Evolutionary conservation across 1,140 invertebrate species (phyloP), one percentile per base, ranked within the genome.

Genomic region (Rhyzopertha dominica): DNA sequence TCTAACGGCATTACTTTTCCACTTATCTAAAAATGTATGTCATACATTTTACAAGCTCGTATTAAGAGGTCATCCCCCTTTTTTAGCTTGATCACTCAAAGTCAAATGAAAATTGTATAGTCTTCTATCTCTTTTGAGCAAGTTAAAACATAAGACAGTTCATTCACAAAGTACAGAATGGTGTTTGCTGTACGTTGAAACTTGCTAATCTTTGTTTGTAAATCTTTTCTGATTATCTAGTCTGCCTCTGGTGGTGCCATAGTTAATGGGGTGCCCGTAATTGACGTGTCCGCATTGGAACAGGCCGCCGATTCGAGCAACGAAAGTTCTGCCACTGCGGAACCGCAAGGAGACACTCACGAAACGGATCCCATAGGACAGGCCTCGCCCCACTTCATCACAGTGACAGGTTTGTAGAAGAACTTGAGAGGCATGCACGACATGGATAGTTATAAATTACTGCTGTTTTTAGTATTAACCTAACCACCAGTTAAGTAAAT

Each of bases 241-340:
- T 41, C 56, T 14, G 43, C 50, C 18, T 44, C 54, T 26, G 43
- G 46, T 51, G 54, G 50, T 38, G 48, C 58, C 10, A 52, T 63
- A 31, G 61, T 61, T 8, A 67, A 67, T 53, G 65, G 65, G 12
- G 63, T 67, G n/a, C 63, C 63, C 18, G 63, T 67, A 8, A 63
- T 67, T 13, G 62, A 65, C 46, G 62, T 65, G 9, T 58, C 60
- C 8, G 63, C 61, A 24, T 51, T 67, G 44, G 65, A 67, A 44
- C 63, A 65, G 41, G 54, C 62, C 23, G 65, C 57, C 5, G 65
- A 67, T 30, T 65, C 62, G 2, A 67, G 65, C 47, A 67, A 66
- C 62, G 65, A 66, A 42, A 67, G 65, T 31, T 59, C 56, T 16
- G 58, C 59, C 2, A 62, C 57, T n/a, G 50, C 53, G 23, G 65